Conservation (phyloP, 2,888 invertebrate species). For the Tenthredo livida region DNA sequence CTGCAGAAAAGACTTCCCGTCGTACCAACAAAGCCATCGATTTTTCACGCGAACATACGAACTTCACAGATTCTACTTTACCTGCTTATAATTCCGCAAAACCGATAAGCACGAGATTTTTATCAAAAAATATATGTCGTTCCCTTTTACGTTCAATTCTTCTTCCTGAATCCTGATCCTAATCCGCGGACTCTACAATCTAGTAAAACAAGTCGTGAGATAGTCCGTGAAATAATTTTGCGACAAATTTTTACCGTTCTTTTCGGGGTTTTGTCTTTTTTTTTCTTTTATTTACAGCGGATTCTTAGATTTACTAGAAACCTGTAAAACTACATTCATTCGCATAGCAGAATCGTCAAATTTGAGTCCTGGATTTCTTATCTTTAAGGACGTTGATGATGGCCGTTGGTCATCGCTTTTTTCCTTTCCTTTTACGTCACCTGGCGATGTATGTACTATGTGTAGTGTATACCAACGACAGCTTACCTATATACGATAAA, state of each 20-base stretch:
- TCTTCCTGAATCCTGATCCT: neutral
- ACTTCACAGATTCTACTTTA: neutral
- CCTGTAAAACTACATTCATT: neutral
- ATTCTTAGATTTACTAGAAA: neutral
- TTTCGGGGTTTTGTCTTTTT: neutral
- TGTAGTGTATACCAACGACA: no score
- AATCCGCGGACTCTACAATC: neutral
- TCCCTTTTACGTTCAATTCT: neutral
- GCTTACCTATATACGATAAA: neutral
- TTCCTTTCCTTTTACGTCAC: no score
- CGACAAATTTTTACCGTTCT: neutral
- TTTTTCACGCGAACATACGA: neutral
- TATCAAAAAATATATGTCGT: neutral
- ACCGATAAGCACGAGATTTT: constrained; percentile 16
- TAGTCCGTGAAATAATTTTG: neutral
- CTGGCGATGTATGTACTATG: neutral
- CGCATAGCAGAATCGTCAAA: neutral
- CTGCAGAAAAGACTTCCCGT: neutral
- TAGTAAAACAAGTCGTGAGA: neutral
- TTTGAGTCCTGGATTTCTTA: neutral
- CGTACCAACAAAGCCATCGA: constrained; percentile 32
- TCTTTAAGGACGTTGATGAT: neutral
- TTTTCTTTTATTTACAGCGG: neutral
- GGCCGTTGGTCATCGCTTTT: neutral
- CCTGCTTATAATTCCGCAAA: neutral